These are phyloP conservation scores for Coilia nasus DNA, from an alignment of 2,797 vertebrate genomes.

Conservation along the genomic window DNA sequence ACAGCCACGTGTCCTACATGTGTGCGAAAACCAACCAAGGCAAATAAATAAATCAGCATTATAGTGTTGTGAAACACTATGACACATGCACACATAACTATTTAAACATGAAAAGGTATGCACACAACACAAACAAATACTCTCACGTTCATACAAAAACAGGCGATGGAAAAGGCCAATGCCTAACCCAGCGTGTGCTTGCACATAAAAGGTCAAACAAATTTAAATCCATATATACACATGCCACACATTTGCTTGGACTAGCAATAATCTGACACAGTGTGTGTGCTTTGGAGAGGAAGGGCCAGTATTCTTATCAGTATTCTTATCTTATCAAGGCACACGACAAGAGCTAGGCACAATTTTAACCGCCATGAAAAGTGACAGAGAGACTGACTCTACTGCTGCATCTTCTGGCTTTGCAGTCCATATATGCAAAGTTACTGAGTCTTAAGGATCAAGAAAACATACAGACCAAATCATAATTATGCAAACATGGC, in stretches of 20 bases:
- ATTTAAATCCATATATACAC: not conserved
- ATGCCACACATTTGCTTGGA: not conserved
- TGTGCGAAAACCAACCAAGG: not conserved
- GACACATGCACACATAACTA: not conserved
- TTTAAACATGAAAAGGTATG: not conserved
- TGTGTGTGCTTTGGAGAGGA: not conserved
- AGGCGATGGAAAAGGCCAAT: not conserved
- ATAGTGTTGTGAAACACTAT: not conserved
- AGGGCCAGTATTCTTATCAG: not conserved
- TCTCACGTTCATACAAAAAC: too few relatives aligned
- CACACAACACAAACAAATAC: not conserved
- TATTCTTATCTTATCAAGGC: not conserved
- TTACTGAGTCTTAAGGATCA: not conserved
- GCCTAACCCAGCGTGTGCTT: not conserved
- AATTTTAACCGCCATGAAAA: not conserved
- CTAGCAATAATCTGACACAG: not conserved
- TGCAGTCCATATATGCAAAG: not conserved
- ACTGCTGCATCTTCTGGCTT: not conserved
- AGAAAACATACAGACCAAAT: not conserved
- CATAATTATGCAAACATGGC: not conserved
- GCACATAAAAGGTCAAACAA: not conserved
- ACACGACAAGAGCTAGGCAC: not conserved
- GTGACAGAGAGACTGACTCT: not conserved
- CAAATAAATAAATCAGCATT: not conserved
- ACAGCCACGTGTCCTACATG: not conserved